These are phyloP conservation scores for Netelia melanura DNA, from an alignment of 2,888 invertebrate genomes.

Conservation along the genomic window DNA sequence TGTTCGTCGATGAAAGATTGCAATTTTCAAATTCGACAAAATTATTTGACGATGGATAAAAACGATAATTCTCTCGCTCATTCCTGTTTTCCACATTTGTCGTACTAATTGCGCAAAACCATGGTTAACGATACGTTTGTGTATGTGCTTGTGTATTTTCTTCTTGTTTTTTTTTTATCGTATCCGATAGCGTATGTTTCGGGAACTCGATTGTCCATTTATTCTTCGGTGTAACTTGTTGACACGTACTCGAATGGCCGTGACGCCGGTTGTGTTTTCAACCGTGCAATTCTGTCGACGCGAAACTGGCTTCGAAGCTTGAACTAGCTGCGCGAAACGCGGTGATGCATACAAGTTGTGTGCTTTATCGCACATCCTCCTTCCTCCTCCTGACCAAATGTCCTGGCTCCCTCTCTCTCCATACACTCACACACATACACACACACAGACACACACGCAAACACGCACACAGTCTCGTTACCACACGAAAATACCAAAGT, in stretches of 20 bases:
- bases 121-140: too few relatives aligned
- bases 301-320: conserved; percentile 32
- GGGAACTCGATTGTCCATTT: conserved; percentile 41
- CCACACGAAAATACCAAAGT: conserved; percentile 20
- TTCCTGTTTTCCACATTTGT: not conserved
- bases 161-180: too few relatives aligned
- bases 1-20: too few relatives aligned
- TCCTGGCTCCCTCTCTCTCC: not conserved
- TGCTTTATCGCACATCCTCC: conserved; percentile 69
- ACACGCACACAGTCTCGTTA: not conserved
- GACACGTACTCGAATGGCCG: conserved; percentile 58
- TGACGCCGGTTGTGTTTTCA: conserved; percentile 36
- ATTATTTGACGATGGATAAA: too few relatives aligned
- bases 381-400: conserved; percentile 24
- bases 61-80: not conserved
- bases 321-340: conserved; percentile 49
- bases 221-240: conserved; percentile 65
- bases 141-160: too few relatives aligned
- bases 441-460: too few relatives aligned
- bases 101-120: too few relatives aligned
- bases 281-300: conserved; percentile 44
- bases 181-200: too few relatives aligned
- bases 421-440: too few relatives aligned
- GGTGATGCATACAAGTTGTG: conserved; percentile 70
- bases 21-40: too few relatives aligned